Percentiles rank a stretch among this genome's conserved stretches.
phyloP scores from a whole-genome alignment of 2,888 invertebrate genomes.

The Habroteleia sp. region DNA sequence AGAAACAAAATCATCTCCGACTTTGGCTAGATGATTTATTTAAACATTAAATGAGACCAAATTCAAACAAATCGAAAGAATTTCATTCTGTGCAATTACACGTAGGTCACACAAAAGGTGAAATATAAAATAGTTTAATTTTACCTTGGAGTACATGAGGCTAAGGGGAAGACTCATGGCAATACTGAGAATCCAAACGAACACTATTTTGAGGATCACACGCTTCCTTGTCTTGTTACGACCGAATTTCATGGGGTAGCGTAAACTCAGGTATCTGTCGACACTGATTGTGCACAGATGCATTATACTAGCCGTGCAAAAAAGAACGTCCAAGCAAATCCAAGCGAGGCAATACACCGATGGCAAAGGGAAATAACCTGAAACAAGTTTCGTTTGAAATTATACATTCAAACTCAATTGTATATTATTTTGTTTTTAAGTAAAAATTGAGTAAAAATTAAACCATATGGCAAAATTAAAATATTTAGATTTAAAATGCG shows the following conservation, averaged over 20 bases:
- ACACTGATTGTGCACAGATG: slow-evolving; percentile 98
- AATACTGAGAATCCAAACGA: slow-evolving; percentile 96
- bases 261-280: slow-evolving; percentile 94
- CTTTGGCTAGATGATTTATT: too few species aligned
- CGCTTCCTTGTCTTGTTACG: slow-evolving; percentile 92
- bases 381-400: too few species aligned
- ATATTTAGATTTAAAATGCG: too few species aligned
- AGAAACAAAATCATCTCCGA: too few species aligned
- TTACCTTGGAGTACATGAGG: slow-evolving; percentile 88
- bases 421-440: too few species aligned
- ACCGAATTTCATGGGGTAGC: slow-evolving; percentile 96
- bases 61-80: too few species aligned
- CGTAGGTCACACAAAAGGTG: too few species aligned
- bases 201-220: slow-evolving; percentile 93
- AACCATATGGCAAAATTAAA: too few species aligned
- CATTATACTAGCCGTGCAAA: slow-evolving; percentile 98
- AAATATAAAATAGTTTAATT: slow-evolving; percentile 17
- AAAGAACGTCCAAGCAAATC: slow-evolving; percentile 97
- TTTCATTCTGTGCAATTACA: too few species aligned
- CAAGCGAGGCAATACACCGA: slow-evolving; percentile 94
- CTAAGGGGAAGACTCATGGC: slow-evolving; percentile 95
- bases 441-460: too few species aligned
- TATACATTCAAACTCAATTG: too few species aligned
- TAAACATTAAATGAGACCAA: too few species aligned
- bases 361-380: slow-evolving; percentile 91